phyloP scores from a whole-genome alignment of 1,140 invertebrate genomes.

The Leptopilina clavipes region DNA sequence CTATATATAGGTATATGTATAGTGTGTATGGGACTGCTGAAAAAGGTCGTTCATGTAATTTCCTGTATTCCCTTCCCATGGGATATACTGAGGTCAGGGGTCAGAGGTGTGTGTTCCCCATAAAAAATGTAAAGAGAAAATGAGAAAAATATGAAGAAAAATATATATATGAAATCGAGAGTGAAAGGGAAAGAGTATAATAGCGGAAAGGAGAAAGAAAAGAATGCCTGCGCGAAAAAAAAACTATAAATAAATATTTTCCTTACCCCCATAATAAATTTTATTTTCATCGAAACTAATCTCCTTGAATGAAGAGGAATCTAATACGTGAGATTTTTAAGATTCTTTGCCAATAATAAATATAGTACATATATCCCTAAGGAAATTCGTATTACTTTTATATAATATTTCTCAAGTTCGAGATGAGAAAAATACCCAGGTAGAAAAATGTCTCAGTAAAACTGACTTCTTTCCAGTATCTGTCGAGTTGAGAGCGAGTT shows the following conservation, averaged over 20 bases:
- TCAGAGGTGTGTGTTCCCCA: not conserved
- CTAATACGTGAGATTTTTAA: conserved; percentile 6
- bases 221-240: not conserved
- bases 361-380: not conserved
- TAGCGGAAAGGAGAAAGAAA: not conserved
- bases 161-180: not conserved
- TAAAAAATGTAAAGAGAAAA: not conserved
- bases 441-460: no score
- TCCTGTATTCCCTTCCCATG: not conserved
- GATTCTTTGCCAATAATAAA: not conserved
- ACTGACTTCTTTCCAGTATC: no score
- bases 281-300: conserved; percentile 4
- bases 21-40: not conserved
- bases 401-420: no score
- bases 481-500: no score
- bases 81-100: conserved; percentile 5
- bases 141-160: not conserved
- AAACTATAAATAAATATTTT: conserved; percentile 7
- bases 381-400: not conserved
- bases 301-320: not conserved
- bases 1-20: no score
- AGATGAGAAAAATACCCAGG: no score
- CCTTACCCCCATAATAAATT: not conserved
- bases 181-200: not conserved
- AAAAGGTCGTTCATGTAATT: conserved; percentile 17